Base-by-base conservation (phyloP, 2,113 vertebrate species). In the Corydoras maculifer region DNA sequence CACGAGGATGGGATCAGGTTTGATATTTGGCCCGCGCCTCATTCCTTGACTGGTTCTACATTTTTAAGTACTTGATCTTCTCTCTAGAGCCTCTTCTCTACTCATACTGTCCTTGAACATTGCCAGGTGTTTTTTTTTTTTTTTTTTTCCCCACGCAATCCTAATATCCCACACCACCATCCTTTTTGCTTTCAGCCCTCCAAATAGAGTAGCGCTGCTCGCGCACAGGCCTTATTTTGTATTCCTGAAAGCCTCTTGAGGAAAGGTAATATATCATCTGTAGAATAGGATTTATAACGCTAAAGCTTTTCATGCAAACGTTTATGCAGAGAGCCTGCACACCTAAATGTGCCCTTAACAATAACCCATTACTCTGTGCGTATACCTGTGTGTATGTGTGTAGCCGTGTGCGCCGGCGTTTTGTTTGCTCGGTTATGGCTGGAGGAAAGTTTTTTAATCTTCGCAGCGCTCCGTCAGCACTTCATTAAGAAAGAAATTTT, bases 401-500 rank as follows among this genome's bases (percentile, higher is more conserved):
- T 48, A 59, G 62, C 72, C 69, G 54, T 13, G 64, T 53, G 59
- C 53, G 43, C 63, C 51, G 54, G 72, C 32, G 63, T 58, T 74
- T 73, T 63, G 76, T 61, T 64, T 65, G 50, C 59, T 71, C 49
- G 1, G 35, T 66, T 68, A 51, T 63, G 70, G 69, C 69, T 68
- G 67, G 31, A 77, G 58, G 72, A 75, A 80, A 78, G 77, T 80
- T 77, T 80, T 77, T 72, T 80, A 75, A 87, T 89, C 84, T 80
- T 80, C 69, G 59, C 70, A 61, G 68, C 10, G 75, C 79, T 79
- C 82, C 70, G 79, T 85, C 81, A 82, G 86, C 82, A 64, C 73
- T 84, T 84, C 82, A 84, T 86, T 82, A 85, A 72, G 62, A 64
- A 58, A 8, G n/a, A 60, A 78, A 80, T 77, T 77, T 82, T 79